Conservation (phyloP, 2,888 invertebrate genomes). For the Elmis aenea region DNA sequence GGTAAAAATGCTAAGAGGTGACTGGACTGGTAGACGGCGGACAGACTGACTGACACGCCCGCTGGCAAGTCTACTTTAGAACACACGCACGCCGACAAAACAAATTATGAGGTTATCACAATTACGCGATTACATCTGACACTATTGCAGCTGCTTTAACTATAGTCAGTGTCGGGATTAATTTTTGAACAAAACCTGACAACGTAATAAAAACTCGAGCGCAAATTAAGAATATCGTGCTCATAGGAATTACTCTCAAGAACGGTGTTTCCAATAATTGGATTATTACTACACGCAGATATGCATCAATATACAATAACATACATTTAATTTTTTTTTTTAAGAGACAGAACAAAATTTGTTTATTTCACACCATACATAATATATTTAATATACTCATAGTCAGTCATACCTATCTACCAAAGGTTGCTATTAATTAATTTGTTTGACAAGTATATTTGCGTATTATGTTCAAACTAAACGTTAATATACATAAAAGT, state of each 20-base stretch:
- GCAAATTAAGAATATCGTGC: too few relatives aligned
- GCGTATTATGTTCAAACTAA: too few relatives aligned
- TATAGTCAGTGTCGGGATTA: conserved; percentile 4
- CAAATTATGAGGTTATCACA: conserved; percentile 33
- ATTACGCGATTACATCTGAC: conserved; percentile 32
- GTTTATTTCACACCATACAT: too few relatives aligned
- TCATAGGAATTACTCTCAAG: too few relatives aligned
- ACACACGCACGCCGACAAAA: conserved; percentile 27
- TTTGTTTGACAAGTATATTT: too few relatives aligned
- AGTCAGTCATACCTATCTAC: too few relatives aligned
- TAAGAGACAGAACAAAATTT: background rate
- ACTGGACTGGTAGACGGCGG: conserved; percentile 26
- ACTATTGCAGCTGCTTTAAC: conserved; percentile 27
- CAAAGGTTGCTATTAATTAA: too few relatives aligned
- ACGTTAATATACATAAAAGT: too few relatives aligned
- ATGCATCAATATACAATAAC: background rate
- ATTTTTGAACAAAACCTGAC: too few relatives aligned
- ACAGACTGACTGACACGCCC: conserved; percentile 31
- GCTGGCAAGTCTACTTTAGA: conserved; percentile 25
- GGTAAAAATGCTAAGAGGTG: conserved; percentile 18
- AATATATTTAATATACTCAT: too few relatives aligned
- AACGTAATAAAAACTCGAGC: too few relatives aligned
- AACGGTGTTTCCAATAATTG: too few relatives aligned
- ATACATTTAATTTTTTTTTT: background rate
- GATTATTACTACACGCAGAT: background rate